Evolutionary conservation across 2,113 vertebrate species (phyloP).

Genomic region (Steatornis caripensis): DNA sequence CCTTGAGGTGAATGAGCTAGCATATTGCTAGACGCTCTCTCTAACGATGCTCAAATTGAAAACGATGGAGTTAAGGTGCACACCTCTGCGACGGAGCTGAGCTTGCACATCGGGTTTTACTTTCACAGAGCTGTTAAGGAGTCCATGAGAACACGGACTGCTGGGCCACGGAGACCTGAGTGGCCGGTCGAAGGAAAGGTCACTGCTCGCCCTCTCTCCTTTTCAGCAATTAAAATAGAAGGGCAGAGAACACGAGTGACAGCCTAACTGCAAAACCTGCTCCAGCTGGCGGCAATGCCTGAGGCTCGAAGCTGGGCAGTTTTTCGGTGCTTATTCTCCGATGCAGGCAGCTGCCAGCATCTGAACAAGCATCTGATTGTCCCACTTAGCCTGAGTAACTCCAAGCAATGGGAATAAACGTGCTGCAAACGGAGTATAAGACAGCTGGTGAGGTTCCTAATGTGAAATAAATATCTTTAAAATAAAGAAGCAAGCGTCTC

Average conservation of each 20-base stretch:
- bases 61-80: not conserved
- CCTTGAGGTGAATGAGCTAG: not conserved
- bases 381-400: not conserved
- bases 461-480: not conserved
- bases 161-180: not conserved
- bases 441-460: not conserved
- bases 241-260: not conserved
- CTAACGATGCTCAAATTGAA: not conserved
- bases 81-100: not conserved
- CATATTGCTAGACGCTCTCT: not conserved
- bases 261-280: not conserved
- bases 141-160: not conserved
- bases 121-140: not conserved
- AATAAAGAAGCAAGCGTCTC: not conserved
- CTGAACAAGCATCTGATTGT: not conserved
- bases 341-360: not conserved
- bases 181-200: not conserved
- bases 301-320: not conserved
- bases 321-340: not conserved
- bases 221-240: not conserved
- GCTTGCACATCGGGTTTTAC: accelerated
- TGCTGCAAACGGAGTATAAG: not conserved
- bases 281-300: not conserved
- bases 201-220: not conserved
- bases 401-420: not conserved